Evolutionary conservation across 1,140 invertebrate genomes (phyloP).

Genomic region (Batillaria attramentaria): DNA sequence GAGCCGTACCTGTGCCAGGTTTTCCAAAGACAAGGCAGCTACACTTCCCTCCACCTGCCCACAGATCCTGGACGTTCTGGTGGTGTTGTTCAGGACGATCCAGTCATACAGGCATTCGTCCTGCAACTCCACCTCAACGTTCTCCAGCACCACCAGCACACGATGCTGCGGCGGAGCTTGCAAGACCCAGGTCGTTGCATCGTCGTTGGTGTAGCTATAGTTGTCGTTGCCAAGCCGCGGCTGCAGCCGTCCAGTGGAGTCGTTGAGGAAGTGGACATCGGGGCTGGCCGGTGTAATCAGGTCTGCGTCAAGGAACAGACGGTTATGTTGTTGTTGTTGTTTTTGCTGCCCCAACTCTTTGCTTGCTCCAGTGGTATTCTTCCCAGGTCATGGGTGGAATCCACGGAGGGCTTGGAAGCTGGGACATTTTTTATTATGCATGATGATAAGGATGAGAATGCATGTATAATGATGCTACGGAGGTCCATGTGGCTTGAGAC

Average conservation of each 20-base stretch:
- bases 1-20: conserved; percentile 74
- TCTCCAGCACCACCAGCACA: conserved; percentile 28
- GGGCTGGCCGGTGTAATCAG: too few relatives aligned
- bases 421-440: too few relatives aligned
- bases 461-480: too few relatives aligned
- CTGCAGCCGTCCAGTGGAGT: not conserved
- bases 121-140: conserved; percentile 82
- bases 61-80: conserved; percentile 9
- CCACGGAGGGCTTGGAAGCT: too few relatives aligned
- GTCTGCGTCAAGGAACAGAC: not conserved
- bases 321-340: not conserved
- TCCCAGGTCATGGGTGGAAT: too few relatives aligned
- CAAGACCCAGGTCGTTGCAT: conserved; percentile 7
- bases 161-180: not conserved
- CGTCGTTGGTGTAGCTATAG: conserved; percentile 28
- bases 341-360: too few relatives aligned
- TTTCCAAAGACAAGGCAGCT: conserved; percentile 77
- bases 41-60: not conserved
- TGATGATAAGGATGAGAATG: too few relatives aligned
- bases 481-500: too few relatives aligned
- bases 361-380: too few relatives aligned
- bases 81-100: conserved; percentile 74
- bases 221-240: not conserved
- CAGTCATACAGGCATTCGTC: conserved; percentile 84
- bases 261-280: not conserved